phyloP scores from a whole-genome alignment of 2,797 vertebrate species.

The Pygocentrus nattereri region DNA sequence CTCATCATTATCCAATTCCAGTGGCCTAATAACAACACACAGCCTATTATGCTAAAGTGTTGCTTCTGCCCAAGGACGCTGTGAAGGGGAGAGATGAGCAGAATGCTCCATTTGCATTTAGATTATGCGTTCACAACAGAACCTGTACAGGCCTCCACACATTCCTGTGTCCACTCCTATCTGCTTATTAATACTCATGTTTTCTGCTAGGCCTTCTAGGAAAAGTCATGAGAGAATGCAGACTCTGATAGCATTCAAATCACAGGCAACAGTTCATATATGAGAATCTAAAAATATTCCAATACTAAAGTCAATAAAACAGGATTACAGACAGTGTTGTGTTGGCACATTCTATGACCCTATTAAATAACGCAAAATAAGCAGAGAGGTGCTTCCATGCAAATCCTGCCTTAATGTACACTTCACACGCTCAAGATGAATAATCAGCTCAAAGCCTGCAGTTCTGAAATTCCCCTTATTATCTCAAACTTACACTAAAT shows the following conservation, averaged over 20 bases:
- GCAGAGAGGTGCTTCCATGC: background rate
- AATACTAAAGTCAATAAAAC: conserved; percentile 34
- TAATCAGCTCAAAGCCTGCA: conserved; percentile 14
- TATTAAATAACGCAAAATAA: conserved; percentile 31
- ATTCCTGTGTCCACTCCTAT: conserved; percentile 34
- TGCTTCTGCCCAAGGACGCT: conserved; percentile 60
- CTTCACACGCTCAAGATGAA: conserved; percentile 8
- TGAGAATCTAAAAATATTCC: conserved; percentile 25
- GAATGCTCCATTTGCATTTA: conserved; percentile 75
- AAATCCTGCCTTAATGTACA: conserved; percentile 12
- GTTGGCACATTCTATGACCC: conserved; percentile 9
- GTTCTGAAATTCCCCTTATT: background rate
- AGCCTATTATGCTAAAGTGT: conserved; percentile 60
- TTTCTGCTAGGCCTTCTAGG: conserved; percentile 36
- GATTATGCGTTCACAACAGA: conserved; percentile 66
- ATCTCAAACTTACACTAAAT: background rate
- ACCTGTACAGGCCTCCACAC: conserved; percentile 37
- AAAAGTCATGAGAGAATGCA: conserved; percentile 33
- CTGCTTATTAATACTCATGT: conserved; percentile 45
- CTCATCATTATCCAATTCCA: conserved; percentile 56
- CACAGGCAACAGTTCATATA: conserved; percentile 19
- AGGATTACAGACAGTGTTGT: conserved; percentile 18
- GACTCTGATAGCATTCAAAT: conserved; percentile 24
- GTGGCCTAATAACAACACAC: conserved; percentile 59
- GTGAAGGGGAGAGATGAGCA: conserved; percentile 52